phyloP scores from a whole-genome alignment of 2,888 invertebrate genomes.

The Actias luna region DNA sequence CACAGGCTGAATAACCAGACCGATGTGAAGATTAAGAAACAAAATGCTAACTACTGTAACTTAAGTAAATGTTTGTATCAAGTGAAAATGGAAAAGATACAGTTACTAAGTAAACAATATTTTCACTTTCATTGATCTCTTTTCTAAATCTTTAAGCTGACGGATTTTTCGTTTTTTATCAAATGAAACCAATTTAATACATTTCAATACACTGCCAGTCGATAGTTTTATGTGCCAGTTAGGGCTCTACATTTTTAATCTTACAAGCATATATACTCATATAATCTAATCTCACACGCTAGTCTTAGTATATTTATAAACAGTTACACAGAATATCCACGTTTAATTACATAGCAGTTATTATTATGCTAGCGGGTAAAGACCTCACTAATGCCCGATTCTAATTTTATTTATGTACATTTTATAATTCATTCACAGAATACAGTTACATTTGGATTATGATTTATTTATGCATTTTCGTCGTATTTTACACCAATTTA shows the following conservation, averaged over 20 bases:
- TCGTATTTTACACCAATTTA: neutral
- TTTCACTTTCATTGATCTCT: no score
- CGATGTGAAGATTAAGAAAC: neutral
- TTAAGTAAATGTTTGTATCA: neutral
- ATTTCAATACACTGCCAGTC: neutral
- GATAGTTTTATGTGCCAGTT: neutral
- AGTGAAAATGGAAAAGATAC: neutral
- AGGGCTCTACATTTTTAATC: neutral
- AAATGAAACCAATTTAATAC: neutral
- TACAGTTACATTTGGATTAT: neutral
- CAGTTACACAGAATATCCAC: conserved; percentile 1
- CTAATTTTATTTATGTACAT: conserved; percentile 7
- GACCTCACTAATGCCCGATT: conserved; percentile 14
- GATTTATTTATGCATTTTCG: neutral
- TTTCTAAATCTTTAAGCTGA: no score
- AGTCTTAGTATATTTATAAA: conserved; percentile 5
- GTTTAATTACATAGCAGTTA: conserved; percentile 21
- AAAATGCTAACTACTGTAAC: neutral
- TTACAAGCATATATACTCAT: neutral
- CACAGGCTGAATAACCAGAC: neutral
- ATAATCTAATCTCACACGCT: neutral
- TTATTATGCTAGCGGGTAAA: conserved; percentile 20
- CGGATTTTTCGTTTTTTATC: no score
- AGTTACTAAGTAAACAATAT: neutral
- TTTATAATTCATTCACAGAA: conserved; percentile 6